phyloP scores from a whole-genome alignment of 1,140 invertebrate genomes.

The Ceratosolen solmsi region DNA sequence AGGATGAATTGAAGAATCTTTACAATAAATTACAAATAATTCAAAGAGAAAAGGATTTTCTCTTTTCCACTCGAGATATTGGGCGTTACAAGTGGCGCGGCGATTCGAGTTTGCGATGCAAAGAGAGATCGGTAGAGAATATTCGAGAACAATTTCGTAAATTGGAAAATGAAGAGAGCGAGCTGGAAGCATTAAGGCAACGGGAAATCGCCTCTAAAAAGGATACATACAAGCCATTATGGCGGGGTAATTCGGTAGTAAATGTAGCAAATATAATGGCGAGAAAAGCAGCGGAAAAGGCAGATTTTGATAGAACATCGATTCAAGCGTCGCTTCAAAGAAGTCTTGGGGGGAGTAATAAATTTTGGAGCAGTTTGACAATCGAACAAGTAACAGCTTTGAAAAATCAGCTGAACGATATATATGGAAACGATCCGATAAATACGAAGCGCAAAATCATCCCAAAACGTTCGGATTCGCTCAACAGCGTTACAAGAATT shows the following conservation, averaged over 20 bases:
- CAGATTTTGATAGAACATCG: conserved; percentile 58
- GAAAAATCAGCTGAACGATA: conserved; percentile 86
- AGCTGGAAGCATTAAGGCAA: conserved; percentile 66
- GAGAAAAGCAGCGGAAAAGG: conserved; percentile 66
- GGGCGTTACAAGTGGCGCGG: conserved; percentile 82
- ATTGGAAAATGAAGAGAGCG: conserved; percentile 72
- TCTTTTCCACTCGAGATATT: conserved; percentile 83
- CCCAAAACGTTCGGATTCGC: background rate
- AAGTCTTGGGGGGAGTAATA: conserved; percentile 79
- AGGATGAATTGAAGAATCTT: conserved; percentile 85
- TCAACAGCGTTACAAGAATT: background rate
- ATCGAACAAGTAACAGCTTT: conserved; percentile 88
- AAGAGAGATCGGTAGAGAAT: conserved; percentile 90
- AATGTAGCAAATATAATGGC: conserved; percentile 82
- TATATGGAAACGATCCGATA: conserved; percentile 79
- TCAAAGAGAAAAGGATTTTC: conserved; percentile 87
- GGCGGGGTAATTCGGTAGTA: conserved; percentile 85
- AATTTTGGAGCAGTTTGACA: conserved; percentile 87
- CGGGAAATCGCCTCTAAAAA: conserved; percentile 74
- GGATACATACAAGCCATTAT: conserved; percentile 85
- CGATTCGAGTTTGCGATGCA: conserved; percentile 85
- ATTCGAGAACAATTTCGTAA: conserved; percentile 82
- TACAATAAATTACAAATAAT: conserved; percentile 85
- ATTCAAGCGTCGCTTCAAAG: conserved; percentile 65
- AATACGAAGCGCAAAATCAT: conserved; percentile 57